These are phyloP conservation scores for Petaurus breviceps DNA, from an alignment of 2,113 vertebrate genomes.

Conservation along the genomic window DNA sequence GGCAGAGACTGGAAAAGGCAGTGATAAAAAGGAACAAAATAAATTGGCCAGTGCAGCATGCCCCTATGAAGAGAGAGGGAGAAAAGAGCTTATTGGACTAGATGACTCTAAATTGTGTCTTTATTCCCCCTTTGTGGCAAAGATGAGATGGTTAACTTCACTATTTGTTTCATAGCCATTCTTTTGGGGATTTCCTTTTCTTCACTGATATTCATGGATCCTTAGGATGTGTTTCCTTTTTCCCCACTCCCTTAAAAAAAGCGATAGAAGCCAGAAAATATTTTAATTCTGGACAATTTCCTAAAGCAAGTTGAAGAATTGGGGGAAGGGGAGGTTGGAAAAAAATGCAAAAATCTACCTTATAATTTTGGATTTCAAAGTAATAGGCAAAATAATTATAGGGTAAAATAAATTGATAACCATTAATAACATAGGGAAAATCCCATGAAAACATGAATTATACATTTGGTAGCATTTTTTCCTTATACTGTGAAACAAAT, in stretches of 20 bases:
- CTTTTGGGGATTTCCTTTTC: slow-evolving; percentile 33
- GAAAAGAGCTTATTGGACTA: slow-evolving; percentile 54
- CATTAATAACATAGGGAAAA: slow-evolving; percentile 30
- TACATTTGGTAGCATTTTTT: slow-evolving; percentile 28
- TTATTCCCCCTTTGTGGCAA: slow-evolving; percentile 51
- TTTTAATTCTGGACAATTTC: neutral
- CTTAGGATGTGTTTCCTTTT: neutral
- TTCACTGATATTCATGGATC: neutral
- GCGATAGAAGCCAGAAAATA: neutral
- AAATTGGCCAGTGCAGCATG: neutral
- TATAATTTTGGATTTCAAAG: slow-evolving; percentile 42
- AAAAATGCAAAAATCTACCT: neutral
- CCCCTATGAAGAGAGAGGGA: slow-evolving; percentile 1
- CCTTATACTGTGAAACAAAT: neutral
- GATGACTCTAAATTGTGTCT: slow-evolving; percentile 5
- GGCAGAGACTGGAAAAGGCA: slow-evolving; percentile 5
- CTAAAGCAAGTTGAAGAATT: slow-evolving; percentile 1
- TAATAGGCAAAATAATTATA: slow-evolving; percentile 46
- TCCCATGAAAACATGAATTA: slow-evolving; percentile 30
- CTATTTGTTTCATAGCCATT: neutral
- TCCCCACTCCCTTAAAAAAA: slow-evolving; percentile 20
- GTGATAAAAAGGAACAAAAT: slow-evolving; percentile 45
- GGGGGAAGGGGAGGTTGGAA: neutral
- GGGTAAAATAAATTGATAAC: neutral
- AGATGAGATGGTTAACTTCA: slow-evolving; percentile 13